Evolutionary conservation across 2,797 vertebrate genomes (phyloP).

Genomic region (Lacerta viridis): DNA sequence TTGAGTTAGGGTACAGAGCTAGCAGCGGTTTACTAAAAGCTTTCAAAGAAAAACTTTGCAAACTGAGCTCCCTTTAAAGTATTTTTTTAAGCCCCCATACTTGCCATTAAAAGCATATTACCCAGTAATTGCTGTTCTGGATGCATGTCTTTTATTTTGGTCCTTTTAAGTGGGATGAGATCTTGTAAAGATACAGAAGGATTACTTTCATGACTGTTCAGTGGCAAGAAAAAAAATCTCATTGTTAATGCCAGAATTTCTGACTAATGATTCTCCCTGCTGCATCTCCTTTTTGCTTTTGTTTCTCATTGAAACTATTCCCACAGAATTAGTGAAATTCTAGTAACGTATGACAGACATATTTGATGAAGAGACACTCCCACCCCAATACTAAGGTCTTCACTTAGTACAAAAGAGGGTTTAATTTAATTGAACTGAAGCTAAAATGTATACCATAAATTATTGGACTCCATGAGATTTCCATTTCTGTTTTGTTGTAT

Average conservation of each 20-base stretch:
- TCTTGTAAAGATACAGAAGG: constrained; percentile 68
- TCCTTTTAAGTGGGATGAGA: constrained; percentile 55
- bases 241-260: constrained; percentile 41
- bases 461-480: background rate
- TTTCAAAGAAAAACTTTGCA: constrained; percentile 49
- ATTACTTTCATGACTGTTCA: constrained; percentile 58
- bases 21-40: constrained; percentile 29
- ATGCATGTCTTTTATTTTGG: constrained; percentile 60
- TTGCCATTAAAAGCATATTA: constrained; percentile 62
- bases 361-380: constrained; percentile 4
- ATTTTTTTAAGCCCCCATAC: constrained; percentile 49
- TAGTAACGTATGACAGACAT: constrained; percentile 51
- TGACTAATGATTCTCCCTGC: constrained; percentile 44
- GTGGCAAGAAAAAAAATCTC: constrained; percentile 43
- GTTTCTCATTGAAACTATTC: constrained; percentile 33
- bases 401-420: constrained; percentile 26
- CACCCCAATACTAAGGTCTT: background rate
- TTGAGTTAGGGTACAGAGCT: background rate
- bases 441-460: background rate
- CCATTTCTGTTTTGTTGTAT: background rate
- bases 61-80: constrained; percentile 45
- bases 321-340: constrained; percentile 40
- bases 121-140: constrained; percentile 34
- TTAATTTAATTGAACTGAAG: background rate
- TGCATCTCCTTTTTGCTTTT: constrained; percentile 47